Conservation (phyloP, 2,888 invertebrate species). For the Acronicta alni region DNA sequence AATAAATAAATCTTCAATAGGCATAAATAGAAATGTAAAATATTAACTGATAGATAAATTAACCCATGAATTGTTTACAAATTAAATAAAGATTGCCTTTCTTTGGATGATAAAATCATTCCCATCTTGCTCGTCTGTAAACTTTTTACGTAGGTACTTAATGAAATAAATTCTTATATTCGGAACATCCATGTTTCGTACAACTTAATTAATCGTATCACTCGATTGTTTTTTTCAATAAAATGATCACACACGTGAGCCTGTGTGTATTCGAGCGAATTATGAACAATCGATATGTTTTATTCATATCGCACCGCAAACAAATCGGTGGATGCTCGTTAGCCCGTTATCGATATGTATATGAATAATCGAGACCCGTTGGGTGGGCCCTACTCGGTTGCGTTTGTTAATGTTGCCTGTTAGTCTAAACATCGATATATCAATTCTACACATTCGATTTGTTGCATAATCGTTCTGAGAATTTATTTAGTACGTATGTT, state of each 20-base stretch:
- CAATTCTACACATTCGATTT: conserved; percentile 40
- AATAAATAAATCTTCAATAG: not conserved
- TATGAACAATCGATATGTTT: conserved; percentile 58
- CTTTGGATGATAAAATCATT: not conserved
- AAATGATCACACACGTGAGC: conserved; percentile 32
- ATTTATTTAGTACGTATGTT: conserved; percentile 36
- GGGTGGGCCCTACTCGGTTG: conserved; percentile 38
- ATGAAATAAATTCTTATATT: too few species aligned
- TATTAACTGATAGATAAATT: not conserved
- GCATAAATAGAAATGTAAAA: not conserved
- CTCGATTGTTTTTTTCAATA: conserved; percentile 34
- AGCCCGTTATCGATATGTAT: conserved; percentile 44
- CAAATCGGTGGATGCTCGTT: conserved; percentile 56
- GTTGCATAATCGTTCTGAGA: conserved; percentile 51
- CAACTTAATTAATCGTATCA: conserved; percentile 19
- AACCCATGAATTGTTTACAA: too few species aligned
- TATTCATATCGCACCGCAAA: conserved; percentile 59
- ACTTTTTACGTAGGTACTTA: too few species aligned
- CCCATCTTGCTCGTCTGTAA: conserved; percentile 1
- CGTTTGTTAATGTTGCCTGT: conserved; percentile 44
- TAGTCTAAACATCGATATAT: conserved; percentile 50
- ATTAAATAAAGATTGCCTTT: not conserved
- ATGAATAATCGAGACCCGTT: conserved; percentile 51
- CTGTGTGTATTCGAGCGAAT: conserved; percentile 33
- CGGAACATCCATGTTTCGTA: conserved; percentile 16